These are phyloP conservation scores for Epiperipatus broadwayi DNA, from an alignment of 2,888 invertebrate species.

Conservation along the genomic window DNA sequence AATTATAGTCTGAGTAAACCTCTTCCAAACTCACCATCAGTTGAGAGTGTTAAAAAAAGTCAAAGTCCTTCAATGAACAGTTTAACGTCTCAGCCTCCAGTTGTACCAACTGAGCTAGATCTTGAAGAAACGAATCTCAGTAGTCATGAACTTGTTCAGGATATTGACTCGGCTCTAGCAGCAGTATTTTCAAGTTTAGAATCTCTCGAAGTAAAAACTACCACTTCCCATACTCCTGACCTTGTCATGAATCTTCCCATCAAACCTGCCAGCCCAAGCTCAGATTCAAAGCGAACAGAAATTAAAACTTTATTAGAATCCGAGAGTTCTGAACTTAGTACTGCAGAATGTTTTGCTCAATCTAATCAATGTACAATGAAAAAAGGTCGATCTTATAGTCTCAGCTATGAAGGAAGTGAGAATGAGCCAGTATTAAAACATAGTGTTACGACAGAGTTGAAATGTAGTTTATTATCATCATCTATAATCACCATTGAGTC, in stretches of 20 bases:
- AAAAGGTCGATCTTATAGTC: no score
- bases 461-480: no score
- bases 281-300: no score
- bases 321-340: slow-evolving; percentile 42
- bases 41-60: background rate
- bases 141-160: slow-evolving; percentile 19
- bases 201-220: slow-evolving; percentile 23
- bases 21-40: no score
- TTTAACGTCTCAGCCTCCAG: background rate
- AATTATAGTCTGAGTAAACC: slow-evolving; percentile 13
- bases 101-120: slow-evolving; percentile 9
- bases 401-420: no score
- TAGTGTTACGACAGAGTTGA: no score
- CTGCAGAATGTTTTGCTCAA: slow-evolving; percentile 55
- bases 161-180: slow-evolving; percentile 28
- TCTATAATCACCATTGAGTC: no score
- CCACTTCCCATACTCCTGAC: slow-evolving; percentile 44
- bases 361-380: slow-evolving; percentile 57
- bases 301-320: slow-evolving; percentile 25
- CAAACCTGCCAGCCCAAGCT: slow-evolving; percentile 5
- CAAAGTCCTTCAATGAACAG: background rate
- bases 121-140: background rate
- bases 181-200: slow-evolving; percentile 28
- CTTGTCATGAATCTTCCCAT: slow-evolving; percentile 61
- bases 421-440: no score